phyloP scores from a whole-genome alignment of 2,888 invertebrate species.

The Dynastes tityus region DNA sequence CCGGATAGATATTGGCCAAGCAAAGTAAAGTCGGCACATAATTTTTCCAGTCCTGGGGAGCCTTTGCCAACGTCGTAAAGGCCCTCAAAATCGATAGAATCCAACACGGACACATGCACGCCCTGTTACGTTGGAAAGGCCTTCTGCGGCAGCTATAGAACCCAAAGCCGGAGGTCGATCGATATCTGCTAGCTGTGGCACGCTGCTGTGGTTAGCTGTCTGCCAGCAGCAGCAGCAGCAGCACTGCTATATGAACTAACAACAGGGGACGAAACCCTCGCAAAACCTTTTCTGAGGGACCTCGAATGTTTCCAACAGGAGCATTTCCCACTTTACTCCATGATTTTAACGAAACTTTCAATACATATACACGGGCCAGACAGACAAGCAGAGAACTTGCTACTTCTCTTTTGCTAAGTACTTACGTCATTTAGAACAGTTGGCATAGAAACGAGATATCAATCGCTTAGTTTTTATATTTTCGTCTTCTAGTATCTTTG shows the following conservation, averaged over 20 bases:
- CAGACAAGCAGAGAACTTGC: slow-evolving; percentile 1
- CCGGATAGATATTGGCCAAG: slow-evolving; percentile 24
- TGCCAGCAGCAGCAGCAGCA: slow-evolving; percentile 6
- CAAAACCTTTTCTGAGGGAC: slow-evolving; percentile 36
- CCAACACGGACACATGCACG: slow-evolving; percentile 28
- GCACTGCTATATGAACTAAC: slow-evolving; percentile 18
- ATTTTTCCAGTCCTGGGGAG: slow-evolving; percentile 35
- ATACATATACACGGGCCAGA: slow-evolving; percentile 21
- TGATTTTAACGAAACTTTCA: slow-evolving; percentile 41
- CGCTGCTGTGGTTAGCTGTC: slow-evolving; percentile 13
- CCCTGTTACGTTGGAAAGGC: slow-evolving; percentile 12
- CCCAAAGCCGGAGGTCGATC: slow-evolving; percentile 16
- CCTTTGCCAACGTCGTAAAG: slow-evolving; percentile 36
- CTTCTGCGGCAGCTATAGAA: slow-evolving; percentile 17
- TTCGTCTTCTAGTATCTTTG: background rate
- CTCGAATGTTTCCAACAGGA: slow-evolving; percentile 18
- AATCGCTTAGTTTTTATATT: background rate
- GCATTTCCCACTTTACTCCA: slow-evolving; percentile 30
- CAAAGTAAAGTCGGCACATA: slow-evolving; percentile 25
- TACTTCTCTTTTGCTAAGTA: slow-evolving; percentile 14
- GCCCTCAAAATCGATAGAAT: slow-evolving; percentile 37
- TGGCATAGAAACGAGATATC: slow-evolving; percentile 9
- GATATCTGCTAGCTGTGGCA: slow-evolving; percentile 31
- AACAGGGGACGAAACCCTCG: slow-evolving; percentile 22
- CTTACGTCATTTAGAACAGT: slow-evolving; percentile 28